These are phyloP conservation scores for Apocheima hispidaria DNA, from an alignment of 2,888 invertebrate species.

Conservation along the genomic window DNA sequence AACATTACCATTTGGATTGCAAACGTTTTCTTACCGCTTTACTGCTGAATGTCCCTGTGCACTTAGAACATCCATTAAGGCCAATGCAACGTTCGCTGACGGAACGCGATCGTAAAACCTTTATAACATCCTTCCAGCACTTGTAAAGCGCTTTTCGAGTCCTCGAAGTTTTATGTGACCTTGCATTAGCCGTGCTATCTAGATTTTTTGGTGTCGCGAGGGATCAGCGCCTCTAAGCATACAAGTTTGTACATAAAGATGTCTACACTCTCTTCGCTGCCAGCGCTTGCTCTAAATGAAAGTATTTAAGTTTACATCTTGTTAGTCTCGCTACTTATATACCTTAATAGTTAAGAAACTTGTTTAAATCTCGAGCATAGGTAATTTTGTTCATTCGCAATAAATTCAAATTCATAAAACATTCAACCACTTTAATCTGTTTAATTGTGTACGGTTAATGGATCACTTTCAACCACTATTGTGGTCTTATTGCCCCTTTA, in stretches of 20 bases:
- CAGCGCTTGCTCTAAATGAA: slow-evolving; percentile 55
- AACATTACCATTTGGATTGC: slow-evolving; percentile 61
- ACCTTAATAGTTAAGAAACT: slow-evolving; percentile 32
- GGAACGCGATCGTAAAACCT: slow-evolving; percentile 84
- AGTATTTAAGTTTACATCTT: slow-evolving; percentile 63
- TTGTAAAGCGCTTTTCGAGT: slow-evolving; percentile 83
- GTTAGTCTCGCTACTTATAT: slow-evolving; percentile 54
- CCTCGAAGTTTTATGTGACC: slow-evolving; percentile 77
- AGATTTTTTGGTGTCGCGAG: slow-evolving; percentile 60
- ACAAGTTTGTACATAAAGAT: slow-evolving; percentile 65
- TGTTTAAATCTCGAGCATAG: slow-evolving; percentile 26
- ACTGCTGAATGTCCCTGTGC: slow-evolving; percentile 82
- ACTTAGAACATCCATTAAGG: slow-evolving; percentile 85
- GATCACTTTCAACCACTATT: slow-evolving; percentile 17
- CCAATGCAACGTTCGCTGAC: slow-evolving; percentile 80
- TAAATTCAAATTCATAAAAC: slow-evolving; percentile 21
- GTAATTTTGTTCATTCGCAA: slow-evolving; percentile 24
- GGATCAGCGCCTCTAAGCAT: slow-evolving; percentile 57
- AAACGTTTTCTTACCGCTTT: slow-evolving; percentile 66
- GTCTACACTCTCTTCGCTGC: slow-evolving; percentile 53
- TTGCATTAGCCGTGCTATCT: slow-evolving; percentile 70
- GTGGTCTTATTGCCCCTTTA: slow-evolving; percentile 29
- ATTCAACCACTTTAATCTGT: slow-evolving; percentile 17
- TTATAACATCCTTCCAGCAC: slow-evolving; percentile 86
- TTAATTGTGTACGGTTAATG: slow-evolving; percentile 25